Conservation (phyloP, 92 coral and sea anemone species). For the Siderastrea radians region DNA sequence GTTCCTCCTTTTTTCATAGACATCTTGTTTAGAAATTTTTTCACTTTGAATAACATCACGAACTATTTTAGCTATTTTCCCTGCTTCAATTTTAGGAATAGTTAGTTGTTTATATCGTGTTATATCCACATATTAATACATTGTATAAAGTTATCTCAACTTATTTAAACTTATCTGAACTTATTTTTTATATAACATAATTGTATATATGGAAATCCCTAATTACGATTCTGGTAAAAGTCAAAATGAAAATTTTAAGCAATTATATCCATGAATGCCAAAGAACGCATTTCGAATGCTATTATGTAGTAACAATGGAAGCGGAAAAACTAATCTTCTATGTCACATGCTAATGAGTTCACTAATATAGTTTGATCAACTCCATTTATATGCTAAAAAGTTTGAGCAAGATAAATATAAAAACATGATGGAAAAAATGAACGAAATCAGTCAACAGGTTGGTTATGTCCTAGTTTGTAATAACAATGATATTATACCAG, state of each 20-base stretch:
- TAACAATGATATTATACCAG: neutral
- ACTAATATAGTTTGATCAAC: neutral
- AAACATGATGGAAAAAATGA: neutral
- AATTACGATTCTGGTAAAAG: neutral
- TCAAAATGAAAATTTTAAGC: neutral
- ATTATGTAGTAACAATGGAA: neutral
- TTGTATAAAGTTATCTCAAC: too few relatives aligned
- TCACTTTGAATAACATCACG: too few relatives aligned
- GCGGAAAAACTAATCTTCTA: neutral
- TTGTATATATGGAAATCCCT: neutral
- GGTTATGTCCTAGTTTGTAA: neutral
- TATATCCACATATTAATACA: too few relatives aligned
- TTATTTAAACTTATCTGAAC: too few relatives aligned
- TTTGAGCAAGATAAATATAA: neutral
- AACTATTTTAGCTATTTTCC: too few relatives aligned
- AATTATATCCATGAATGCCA: neutral
- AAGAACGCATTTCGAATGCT: neutral
- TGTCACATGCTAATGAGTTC: neutral
- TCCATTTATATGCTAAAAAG: neutral
- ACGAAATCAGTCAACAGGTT: neutral
- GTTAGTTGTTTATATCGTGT: too few relatives aligned
- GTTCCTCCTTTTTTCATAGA: too few relatives aligned
- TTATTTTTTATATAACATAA: too few relatives aligned
- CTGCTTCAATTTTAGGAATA: too few relatives aligned
- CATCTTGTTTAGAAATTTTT: too few relatives aligned